Evolutionary conservation across 37 sponge, comb jelly and placozoan genomes (phyloP).

Genomic region (Halichondria panicea): DNA sequence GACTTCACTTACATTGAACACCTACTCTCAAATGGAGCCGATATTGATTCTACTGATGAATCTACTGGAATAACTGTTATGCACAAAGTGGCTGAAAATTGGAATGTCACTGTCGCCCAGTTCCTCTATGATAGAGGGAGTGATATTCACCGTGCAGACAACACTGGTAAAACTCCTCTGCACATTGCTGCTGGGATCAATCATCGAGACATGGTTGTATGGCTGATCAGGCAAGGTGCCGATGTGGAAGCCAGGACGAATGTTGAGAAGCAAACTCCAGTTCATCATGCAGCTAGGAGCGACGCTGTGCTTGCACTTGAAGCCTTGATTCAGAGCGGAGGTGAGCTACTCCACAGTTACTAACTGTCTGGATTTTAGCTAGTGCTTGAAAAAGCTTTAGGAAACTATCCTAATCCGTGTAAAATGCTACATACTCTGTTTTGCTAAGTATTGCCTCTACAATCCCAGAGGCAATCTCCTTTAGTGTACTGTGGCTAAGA

Average conservation of each 20-base stretch:
- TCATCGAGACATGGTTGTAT: slow-evolving; percentile 42
- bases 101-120: slow-evolving; percentile 28
- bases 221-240: slow-evolving; percentile 35
- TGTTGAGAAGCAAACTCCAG: slow-evolving; percentile 45
- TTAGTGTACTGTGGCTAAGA: neutral
- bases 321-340: slow-evolving; percentile 5
- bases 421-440: too few relatives aligned
- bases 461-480: too few relatives aligned
- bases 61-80: slow-evolving; percentile 22
- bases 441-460: too few relatives aligned
- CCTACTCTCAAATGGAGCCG: slow-evolving; percentile 41
- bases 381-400: too few relatives aligned
- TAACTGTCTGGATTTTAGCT: too few relatives aligned
- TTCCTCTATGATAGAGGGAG: slow-evolving; percentile 32
- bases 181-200: slow-evolving; percentile 63
- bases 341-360: too few relatives aligned
- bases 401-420: too few relatives aligned
- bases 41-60: slow-evolving; percentile 27
- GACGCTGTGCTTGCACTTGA: slow-evolving; percentile 20
- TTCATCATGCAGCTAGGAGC: slow-evolving; percentile 59
- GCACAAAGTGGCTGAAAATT: slow-evolving; percentile 53
- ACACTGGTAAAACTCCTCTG: slow-evolving; percentile 50
- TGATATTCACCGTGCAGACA: slow-evolving; percentile 33
- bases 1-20: slow-evolving; percentile 29
- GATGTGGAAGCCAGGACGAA: slow-evolving; percentile 45